phyloP scores from a whole-genome alignment of 2,888 invertebrate species.

The Protula sp. region DNA sequence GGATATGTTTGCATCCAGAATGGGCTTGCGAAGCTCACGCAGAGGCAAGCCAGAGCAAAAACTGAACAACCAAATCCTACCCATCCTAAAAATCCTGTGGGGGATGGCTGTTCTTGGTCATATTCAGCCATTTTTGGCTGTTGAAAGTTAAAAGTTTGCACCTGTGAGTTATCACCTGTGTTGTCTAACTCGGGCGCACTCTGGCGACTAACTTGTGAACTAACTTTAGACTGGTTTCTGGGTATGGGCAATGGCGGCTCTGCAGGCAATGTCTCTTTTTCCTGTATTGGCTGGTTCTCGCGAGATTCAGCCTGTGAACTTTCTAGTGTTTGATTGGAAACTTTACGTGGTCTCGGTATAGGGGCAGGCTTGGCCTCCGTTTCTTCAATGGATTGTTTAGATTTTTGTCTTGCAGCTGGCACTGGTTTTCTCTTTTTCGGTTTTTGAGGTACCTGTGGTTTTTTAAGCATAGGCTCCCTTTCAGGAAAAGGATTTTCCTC shows the following conservation, averaged over 20 bases:
- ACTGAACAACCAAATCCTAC: slow-evolving; percentile 23
- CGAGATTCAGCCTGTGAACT: no score
- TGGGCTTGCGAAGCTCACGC: slow-evolving; percentile 29
- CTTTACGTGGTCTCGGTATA: no score
- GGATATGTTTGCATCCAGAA: slow-evolving; percentile 35
- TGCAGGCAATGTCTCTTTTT: neutral
- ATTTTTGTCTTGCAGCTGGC: no score
- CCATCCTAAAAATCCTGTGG: slow-evolving; percentile 26
- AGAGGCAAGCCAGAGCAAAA: slow-evolving; percentile 23
- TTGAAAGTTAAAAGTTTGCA: neutral
- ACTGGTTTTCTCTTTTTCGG: no score
- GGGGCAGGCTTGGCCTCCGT: no score
- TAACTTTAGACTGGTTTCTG: neutral
- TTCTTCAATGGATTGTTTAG: no score
- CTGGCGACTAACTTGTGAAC: neutral
- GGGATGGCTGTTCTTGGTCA: slow-evolving; percentile 8
- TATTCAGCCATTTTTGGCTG: slow-evolving; percentile 1
- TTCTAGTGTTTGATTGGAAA: no score
- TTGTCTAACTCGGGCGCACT: neutral
- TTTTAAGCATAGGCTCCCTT: no score
- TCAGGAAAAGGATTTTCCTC: no score
- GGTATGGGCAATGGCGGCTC: neutral
- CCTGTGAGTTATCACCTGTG: neutral
- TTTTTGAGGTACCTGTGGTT: no score
- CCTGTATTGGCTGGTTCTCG: no score